Evolutionary conservation across 2,113 vertebrate species (phyloP).

Genomic region (Apaloderma vittatum): DNA sequence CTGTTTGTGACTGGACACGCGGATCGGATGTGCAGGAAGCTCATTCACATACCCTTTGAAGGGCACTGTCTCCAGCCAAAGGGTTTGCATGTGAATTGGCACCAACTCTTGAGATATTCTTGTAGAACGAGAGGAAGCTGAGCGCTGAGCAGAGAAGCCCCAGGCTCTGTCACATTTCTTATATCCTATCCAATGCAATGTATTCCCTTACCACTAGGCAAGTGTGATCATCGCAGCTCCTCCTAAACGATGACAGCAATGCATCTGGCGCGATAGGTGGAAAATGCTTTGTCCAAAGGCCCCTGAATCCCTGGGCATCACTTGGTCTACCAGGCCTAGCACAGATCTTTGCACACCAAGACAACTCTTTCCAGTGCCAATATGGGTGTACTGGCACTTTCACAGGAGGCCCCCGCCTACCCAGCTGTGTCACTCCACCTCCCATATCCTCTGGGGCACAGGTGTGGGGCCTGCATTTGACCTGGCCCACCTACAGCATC

Average conservation of each 20-base stretch:
- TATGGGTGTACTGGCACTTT: not conserved
- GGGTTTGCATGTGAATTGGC: not conserved
- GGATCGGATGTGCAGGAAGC: accelerated
- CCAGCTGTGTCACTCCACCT: accelerated
- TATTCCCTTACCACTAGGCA: not conserved
- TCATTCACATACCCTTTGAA: accelerated
- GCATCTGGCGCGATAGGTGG: accelerated
- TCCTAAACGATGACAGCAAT: not conserved
- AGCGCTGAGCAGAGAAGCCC: not conserved
- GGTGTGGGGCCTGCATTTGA: not conserved
- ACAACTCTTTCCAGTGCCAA: not conserved
- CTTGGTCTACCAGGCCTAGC: not conserved
- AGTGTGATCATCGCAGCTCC: not conserved
- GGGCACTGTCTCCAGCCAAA: not conserved
- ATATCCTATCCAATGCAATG: not conserved
- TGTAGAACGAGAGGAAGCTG: not conserved
- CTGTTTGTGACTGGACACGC: accelerated
- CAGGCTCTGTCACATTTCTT: not conserved
- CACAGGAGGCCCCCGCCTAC: not conserved
- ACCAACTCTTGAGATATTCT: not conserved
- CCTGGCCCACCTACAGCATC: not conserved
- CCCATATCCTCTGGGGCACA: accelerated
- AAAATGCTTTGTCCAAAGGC: not conserved
- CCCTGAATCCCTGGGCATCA: not conserved
- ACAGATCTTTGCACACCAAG: not conserved